Evolutionary conservation across 2,113 vertebrate species (phyloP).

Genomic region (Noctilio leporinus): DNA sequence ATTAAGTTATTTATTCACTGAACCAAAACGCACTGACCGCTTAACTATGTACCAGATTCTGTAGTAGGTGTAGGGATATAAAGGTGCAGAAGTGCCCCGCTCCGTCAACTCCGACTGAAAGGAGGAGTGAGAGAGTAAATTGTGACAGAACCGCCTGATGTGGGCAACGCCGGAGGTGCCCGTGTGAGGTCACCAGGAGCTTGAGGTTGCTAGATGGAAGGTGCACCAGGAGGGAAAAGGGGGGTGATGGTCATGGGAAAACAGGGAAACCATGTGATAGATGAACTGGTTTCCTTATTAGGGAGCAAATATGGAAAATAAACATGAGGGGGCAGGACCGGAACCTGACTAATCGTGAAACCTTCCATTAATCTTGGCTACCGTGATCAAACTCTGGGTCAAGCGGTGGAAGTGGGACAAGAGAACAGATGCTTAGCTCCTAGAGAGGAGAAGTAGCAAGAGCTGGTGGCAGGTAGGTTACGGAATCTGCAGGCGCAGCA

Average conservation of each 20-base stretch:
- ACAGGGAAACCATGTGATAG: not conserved
- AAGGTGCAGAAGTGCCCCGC: not conserved
- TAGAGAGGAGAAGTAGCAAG: not conserved
- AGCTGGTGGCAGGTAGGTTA: not conserved
- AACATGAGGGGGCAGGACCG: not conserved
- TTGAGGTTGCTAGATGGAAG: not conserved
- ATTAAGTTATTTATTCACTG: not conserved
- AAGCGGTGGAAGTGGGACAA: not conserved
- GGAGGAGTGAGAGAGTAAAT: not conserved
- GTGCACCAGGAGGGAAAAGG: not conserved
- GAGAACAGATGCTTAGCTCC: not conserved
- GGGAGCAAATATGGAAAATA: not conserved
- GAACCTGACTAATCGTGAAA: not conserved
- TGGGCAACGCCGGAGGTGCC: too few relatives aligned
- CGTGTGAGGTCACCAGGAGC: not conserved
- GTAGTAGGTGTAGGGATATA: accelerated
- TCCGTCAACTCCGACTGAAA: not conserved
- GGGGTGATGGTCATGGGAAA: not conserved
- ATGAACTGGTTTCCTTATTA: not conserved
- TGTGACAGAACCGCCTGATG: not conserved
- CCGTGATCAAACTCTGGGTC: not conserved
- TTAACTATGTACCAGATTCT: not conserved
- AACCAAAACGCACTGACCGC: not conserved
- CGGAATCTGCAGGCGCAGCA: not conserved
- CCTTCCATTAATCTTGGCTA: not conserved